Conservation (phyloP, 2,888 invertebrate species). For the Metellina segmentata region DNA sequence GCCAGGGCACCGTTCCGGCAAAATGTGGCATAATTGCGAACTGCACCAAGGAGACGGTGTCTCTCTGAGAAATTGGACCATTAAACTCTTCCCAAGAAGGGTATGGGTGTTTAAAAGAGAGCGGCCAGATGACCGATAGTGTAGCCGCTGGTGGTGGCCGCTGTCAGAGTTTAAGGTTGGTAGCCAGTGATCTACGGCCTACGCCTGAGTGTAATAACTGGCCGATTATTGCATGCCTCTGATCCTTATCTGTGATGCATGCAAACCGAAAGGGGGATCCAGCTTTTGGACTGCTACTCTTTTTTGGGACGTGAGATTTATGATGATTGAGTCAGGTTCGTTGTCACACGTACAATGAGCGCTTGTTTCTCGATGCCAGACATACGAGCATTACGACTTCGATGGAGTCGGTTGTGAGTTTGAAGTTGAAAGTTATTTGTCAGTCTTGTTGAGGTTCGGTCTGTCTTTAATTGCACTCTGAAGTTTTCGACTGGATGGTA, state of each 20-base stretch:
- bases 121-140: constrained; percentile 59
- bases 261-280: neutral
- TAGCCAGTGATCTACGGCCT: constrained; percentile 54
- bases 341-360: no score
- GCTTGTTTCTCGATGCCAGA: no score
- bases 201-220: constrained; percentile 52
- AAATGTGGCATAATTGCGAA: constrained; percentile 66
- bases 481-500: no score
- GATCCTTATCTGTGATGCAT: constrained; percentile 37
- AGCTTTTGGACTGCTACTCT: no score
- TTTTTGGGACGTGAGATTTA: no score
- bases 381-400: no score
- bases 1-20: neutral
- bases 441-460: no score
- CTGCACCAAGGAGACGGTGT: constrained; percentile 6
- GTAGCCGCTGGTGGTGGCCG: constrained; percentile 16
- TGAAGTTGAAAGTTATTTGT: no score
- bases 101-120: constrained; percentile 56
- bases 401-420: no score
- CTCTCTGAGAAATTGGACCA: constrained; percentile 47
- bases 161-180: constrained; percentile 33
- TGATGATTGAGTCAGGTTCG: no score
- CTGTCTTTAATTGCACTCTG: no score
- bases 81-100: constrained; percentile 44
- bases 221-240: constrained; percentile 39